Conservation (phyloP, 1,140 invertebrate genomes). For the Trichonephila clavipes region DNA sequence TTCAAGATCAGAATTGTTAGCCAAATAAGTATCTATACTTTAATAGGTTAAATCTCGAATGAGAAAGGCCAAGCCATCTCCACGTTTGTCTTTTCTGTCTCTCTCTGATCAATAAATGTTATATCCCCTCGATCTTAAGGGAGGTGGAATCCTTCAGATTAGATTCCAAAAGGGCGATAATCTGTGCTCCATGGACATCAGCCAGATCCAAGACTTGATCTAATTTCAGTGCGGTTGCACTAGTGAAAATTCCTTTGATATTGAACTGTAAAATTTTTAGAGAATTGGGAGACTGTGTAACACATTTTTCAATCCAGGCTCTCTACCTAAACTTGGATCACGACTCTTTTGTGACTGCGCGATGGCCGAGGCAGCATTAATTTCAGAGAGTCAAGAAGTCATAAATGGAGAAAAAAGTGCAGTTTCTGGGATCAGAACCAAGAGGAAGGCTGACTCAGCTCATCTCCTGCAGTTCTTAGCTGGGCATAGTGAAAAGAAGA, state of each 20-base stretch:
- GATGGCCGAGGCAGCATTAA: background rate
- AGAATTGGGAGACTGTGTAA: background rate
- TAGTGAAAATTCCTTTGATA: background rate
- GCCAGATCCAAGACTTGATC: background rate
- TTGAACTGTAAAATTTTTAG: background rate
- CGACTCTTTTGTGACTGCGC: conserved; percentile 34
- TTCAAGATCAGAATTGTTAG: too few relatives aligned
- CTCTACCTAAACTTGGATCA: conserved; percentile 1
- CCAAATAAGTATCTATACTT: too few relatives aligned
- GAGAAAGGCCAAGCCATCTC: too few relatives aligned
- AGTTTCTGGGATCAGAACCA: background rate
- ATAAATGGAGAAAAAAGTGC: background rate
- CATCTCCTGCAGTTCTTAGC: too few relatives aligned
- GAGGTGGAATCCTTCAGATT: background rate
- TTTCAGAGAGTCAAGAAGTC: background rate
- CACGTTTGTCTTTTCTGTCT: too few relatives aligned
- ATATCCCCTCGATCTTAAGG: background rate
- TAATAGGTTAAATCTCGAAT: too few relatives aligned
- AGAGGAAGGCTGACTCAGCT: too few relatives aligned
- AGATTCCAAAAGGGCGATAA: background rate
- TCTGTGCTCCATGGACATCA: background rate
- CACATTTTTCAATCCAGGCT: background rate
- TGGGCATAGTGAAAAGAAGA: too few relatives aligned
- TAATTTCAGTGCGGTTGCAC: background rate
- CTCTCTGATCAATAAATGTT: background rate